Base-by-base conservation (phyloP, 2,888 invertebrate genomes). In the Charanyca ferruginea region DNA sequence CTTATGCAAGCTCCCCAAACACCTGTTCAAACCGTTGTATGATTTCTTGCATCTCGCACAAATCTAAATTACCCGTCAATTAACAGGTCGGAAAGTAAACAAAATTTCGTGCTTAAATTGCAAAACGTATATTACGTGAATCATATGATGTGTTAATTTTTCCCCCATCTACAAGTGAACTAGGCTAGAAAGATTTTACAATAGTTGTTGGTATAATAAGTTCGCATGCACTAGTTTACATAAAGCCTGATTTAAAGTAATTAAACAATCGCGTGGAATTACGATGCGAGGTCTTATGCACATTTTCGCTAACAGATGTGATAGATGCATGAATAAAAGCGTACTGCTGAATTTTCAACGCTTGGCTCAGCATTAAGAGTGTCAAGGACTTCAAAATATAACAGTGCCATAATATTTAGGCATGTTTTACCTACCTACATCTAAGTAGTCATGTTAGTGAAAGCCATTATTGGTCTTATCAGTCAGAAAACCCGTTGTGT, bases 161-260 rank as follows among this genome's bases (percentile, higher is more conserved):
- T 63, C 44, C 85, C 85, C 87, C 85, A 79, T 83, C 80, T 85
- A 79, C 69, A 73, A 81, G 74, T 85, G 85, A 88, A 90, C 85
- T 87, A 87, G 91, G 87, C 83, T 87, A 84, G 83, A 90, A 91
- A 91, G 88, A 91, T 88, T 85, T 85, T 83, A 80, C 63, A 81
- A 84, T 86, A 77, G 47, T 59, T 28, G 62, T 57, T 28, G 62
- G 66, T 73, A 59, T 42, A 53, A 22, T 22, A 41, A 45, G 20
- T 42, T 44, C 53, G 25, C 22, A 42, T 60, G 53, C 42, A 45
- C 25, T 53, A 42, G 11, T 55, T 55, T 32, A 38, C 41, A 5
- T 41, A 23, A 1, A 22, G n/a, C 18, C 45, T 25, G 13, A 16
- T 22, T 20, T 16, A 66, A 66, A 18, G 13, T 16, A 20, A 42